These are phyloP conservation scores for Junonia oenone DNA, from an alignment of 2,888 invertebrate genomes.

Conservation along the genomic window DNA sequence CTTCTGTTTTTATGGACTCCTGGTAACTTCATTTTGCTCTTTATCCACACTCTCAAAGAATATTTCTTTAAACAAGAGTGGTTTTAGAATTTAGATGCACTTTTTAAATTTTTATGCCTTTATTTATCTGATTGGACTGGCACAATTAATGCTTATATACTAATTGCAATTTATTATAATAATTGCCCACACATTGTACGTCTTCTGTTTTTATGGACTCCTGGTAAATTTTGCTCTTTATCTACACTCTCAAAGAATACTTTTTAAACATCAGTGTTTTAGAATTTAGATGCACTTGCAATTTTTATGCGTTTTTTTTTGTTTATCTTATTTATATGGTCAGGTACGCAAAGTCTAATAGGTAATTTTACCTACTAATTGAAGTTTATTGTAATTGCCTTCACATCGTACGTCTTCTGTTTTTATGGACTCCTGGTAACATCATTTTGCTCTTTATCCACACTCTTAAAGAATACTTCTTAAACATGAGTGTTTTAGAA, in stretches of 20 bases:
- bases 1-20: not conserved
- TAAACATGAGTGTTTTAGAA: not conserved
- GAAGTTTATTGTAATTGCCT: not conserved
- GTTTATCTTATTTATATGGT: too few species aligned
- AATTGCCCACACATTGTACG: not conserved
- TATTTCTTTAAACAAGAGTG: not conserved
- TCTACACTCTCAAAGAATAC: not conserved
- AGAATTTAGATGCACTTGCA: not conserved
- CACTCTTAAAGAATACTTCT: not conserved
- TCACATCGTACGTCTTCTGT: not conserved
- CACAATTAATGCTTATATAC: too few species aligned
- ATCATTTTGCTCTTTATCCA: not conserved
- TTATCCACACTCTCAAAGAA: not conserved
- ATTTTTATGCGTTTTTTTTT: too few species aligned
- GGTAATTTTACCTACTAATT: not conserved
- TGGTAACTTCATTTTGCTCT: not conserved
- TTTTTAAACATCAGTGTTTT: not conserved
- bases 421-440: not conserved
- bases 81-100: not conserved
- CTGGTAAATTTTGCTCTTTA: not conserved
- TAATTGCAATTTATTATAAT: slow-evolving; percentile 1
- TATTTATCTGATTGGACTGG: too few species aligned
- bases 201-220: not conserved
- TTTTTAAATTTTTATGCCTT: not conserved
- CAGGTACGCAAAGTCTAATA: too few species aligned